Evolutionary conservation across 2,797 vertebrate genomes (phyloP), one percentile per base, ranked within the genome.

Genomic region (Remorina albescens): DNA sequence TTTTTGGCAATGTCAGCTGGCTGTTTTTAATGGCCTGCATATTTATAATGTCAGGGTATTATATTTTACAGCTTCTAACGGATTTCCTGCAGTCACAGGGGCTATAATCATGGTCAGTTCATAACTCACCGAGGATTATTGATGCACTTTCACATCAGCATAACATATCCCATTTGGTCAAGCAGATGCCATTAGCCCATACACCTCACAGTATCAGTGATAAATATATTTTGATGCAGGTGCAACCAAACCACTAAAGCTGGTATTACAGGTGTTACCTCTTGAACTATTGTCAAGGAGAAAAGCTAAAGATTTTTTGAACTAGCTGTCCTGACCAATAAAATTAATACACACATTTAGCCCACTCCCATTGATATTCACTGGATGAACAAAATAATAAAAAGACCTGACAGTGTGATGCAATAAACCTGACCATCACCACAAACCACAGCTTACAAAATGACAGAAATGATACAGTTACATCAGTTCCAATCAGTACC

Each of bases 1-100:
- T 92, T 92, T 90, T 90, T 90, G 91, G 89, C 88, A 75, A 73
- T 74, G 81, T 87, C 84, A 82, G 86, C 86, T 86, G 82, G 78
- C 81, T 88, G 86, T 91, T 93, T 91, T 91, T 91, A 90, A 93
- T 81, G 78, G 83, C 63, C 85, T 82, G 84, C 86, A 87, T 92
- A 89, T 92, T 93, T 92, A 89, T 81, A 90, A 90, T 90, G 89
- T 91, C 88, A 88, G 86, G 87, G 87, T 92, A 90, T 91, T 83
- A 86, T 80, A 86, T 91, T 93, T 93, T 92, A 92, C 84, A 83
- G 86, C 89, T 86, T 87, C 78, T 86, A 86, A 84, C 80, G 57
- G 86, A 92, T 89, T 91, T 91, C 84, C 87, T 87, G 83, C 80
- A 81, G 80, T 69, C 65, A 69, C 75, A 67, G 67, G 84, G 82